Conservation (phyloP, 2,113 vertebrate genomes). For the Junco hyemalis region DNA sequence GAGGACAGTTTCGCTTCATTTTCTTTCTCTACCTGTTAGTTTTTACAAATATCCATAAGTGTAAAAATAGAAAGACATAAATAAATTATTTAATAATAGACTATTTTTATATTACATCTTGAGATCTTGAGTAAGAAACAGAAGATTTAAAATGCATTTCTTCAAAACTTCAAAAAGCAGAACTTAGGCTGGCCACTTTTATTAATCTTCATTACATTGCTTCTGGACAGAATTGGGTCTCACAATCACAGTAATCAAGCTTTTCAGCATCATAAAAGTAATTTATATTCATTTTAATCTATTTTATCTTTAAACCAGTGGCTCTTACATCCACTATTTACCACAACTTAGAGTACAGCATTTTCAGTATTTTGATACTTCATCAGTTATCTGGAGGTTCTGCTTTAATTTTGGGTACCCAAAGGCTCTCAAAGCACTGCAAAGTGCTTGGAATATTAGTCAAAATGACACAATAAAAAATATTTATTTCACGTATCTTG, state of each 20-base stretch:
- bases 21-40: neutral
- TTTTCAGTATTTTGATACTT: slow-evolving; percentile 32
- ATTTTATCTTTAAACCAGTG: neutral
- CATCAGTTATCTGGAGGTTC: slow-evolving; percentile 6
- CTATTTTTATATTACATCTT: neutral
- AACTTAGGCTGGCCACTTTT: neutral
- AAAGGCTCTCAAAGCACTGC: neutral
- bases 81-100: neutral
- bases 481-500: neutral
- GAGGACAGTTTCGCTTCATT: neutral
- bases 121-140: neutral
- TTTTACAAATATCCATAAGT: neutral
- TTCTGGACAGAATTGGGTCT: neutral
- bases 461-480: neutral
- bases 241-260: neutral
- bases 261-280: slow-evolving; percentile 7
- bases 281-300: slow-evolving; percentile 3
- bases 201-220: slow-evolving; percentile 3
- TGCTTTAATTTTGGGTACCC: neutral
- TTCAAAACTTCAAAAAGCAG: neutral
- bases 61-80: neutral
- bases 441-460: neutral
- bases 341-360: neutral
- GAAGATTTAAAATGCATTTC: neutral
- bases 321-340: neutral